Base-by-base conservation (phyloP, 2,113 vertebrate genomes). In the Planiliza haematocheilus region DNA sequence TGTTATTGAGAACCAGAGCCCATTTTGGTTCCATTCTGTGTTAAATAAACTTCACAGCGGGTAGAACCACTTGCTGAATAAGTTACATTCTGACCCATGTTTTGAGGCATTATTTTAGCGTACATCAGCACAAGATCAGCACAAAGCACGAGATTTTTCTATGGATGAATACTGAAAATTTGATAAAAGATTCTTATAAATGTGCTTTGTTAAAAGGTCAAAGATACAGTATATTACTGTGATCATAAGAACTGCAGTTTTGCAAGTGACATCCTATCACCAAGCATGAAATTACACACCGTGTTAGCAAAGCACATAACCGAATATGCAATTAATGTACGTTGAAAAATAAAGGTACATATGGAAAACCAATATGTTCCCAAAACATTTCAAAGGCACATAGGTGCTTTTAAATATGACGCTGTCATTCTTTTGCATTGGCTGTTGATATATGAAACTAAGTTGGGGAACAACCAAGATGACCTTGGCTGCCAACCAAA, bases 401-500 rank as follows among this genome's bases (percentile, higher is more conserved):
- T 20, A 9, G 30, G 16, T 2, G 4, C 12, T 62, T 30, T 43
- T 7, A 51, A 45, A 21, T 18, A 14, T 43, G 37, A 20, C n/a
- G n/a, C n/a, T n/a, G n/a, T n/a, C n/a, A 10, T 49, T 43, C 24
- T 39, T 74, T 64, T 45, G 38, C 52, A 30, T 59, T 48, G 3
- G 14, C 21, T 24, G 4, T 4, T 2, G 51, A 70, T 56, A 12
- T 21, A 41, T 38, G 18, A 48, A 48, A 53, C 41, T 42, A n/a
- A 21, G 13, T 17, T 67, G 36, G 45, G 16, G 42, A 56, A 17
- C 38, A 37, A 42, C 50, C 7, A 9, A 7, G n/a, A 43, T 21
- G 21, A 13, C 11, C 10, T 72, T 30, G 16, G 41, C 18, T 38
- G 6, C 16, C 16, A 73, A 18, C 30, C 41, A 16, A 69, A 43